Conservation (phyloP, 1,140 invertebrate species). For the Holcopasites calliopsidis region DNA sequence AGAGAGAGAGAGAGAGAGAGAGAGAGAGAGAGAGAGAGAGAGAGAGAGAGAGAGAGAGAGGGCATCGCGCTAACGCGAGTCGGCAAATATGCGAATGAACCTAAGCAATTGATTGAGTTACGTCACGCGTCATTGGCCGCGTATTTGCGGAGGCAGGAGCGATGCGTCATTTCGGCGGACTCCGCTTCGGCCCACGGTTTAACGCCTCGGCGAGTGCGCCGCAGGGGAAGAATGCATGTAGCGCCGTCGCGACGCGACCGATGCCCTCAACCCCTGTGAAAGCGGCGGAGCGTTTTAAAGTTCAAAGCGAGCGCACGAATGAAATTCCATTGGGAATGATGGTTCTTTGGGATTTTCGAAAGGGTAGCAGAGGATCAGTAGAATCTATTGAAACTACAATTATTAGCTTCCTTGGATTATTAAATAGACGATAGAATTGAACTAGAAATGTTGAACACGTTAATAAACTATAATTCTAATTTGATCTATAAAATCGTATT, state of each 20-base stretch:
- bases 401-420: no score
- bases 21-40: no score
- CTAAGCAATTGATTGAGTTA: constrained; percentile 64
- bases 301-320: no score
- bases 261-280: not conserved
- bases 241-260: not conserved
- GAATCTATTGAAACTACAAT: no score
- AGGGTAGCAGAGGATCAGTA: no score
- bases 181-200: constrained; percentile 40
- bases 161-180: constrained; percentile 60
- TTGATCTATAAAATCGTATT: no score
- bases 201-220: constrained; percentile 34
- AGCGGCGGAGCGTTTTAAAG: not conserved
- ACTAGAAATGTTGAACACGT: no score
- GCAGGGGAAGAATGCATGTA: constrained; percentile 26
- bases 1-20: no score
- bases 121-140: constrained; percentile 58
- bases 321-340: no score
- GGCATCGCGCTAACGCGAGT: constrained; percentile 53
- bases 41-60: no score
- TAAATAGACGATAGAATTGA: no score
- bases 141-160: constrained; percentile 51
- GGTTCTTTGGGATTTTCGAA: not conserved
- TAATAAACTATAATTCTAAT: no score
- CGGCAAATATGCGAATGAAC: constrained; percentile 60